Conservation (phyloP, 2,888 invertebrate genomes). For the Cylloceria caligata region DNA sequence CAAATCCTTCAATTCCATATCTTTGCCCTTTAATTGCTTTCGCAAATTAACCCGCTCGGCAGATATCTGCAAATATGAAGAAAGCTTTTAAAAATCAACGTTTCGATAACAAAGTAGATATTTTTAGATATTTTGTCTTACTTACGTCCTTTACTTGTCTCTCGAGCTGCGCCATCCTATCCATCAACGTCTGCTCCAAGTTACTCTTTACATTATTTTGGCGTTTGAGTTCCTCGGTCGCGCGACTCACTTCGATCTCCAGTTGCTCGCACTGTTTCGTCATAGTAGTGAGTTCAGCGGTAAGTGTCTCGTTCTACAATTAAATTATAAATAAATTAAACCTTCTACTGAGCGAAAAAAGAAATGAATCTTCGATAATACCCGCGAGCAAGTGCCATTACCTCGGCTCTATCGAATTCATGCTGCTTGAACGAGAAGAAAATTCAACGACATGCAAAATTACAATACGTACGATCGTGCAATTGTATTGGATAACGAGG, state of each 20-base stretch:
- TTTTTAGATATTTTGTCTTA: constrained; percentile 26
- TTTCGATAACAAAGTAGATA: constrained; percentile 6
- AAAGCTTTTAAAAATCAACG: constrained; percentile 12
- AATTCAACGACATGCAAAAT: constrained; percentile 50
- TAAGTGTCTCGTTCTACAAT: constrained; percentile 82
- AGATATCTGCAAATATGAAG: constrained; percentile 72
- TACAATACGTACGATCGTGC: constrained; percentile 17
- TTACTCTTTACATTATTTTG: constrained; percentile 85
- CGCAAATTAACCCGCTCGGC: constrained; percentile 74
- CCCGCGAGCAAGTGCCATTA: constrained; percentile 10
- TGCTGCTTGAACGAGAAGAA: constrained; percentile 73
- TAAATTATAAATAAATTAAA: constrained; percentile 38
- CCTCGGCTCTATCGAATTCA: constrained; percentile 79
- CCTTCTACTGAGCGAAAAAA: neutral
- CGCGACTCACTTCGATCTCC: constrained; percentile 79
- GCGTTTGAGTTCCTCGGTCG: constrained; percentile 79
- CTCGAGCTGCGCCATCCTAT: constrained; percentile 86
- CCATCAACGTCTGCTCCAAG: constrained; percentile 86
- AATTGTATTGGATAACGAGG: constrained; percentile 15
- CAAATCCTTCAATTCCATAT: constrained; percentile 80
- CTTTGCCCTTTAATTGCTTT: constrained; percentile 78
- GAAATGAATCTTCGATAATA: constrained; percentile 10
- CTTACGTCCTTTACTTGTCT: constrained; percentile 87
- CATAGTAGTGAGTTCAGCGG: constrained; percentile 83
- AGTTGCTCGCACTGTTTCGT: constrained; percentile 83